These are phyloP conservation scores for Sphyrna mokarran DNA, from an alignment of 2,113 vertebrate genomes.

Conservation along the genomic window DNA sequence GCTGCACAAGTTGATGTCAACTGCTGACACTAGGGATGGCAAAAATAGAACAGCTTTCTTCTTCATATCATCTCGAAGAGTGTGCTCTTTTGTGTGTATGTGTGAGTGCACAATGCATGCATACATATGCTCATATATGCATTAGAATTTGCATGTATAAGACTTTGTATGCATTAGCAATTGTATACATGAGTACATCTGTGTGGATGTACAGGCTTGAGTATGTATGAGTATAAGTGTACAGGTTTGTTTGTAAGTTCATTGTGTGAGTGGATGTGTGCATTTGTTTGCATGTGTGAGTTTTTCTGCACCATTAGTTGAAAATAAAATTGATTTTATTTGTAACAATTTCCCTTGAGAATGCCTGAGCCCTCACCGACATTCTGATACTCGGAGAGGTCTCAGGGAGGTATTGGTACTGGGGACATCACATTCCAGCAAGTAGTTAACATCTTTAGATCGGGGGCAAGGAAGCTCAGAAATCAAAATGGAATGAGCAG, in stretches of 20 bases:
- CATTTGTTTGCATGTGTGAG: not conserved
- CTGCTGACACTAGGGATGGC: not conserved
- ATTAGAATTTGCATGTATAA: not conserved
- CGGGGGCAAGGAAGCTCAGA: not conserved
- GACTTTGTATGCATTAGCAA: not conserved
- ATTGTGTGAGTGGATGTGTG: not conserved
- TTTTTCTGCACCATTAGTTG: not conserved
- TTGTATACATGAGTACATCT: not conserved
- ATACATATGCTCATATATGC: not conserved
- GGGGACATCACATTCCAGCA: not conserved
- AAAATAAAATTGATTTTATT: not conserved
- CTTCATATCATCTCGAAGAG: not conserved
- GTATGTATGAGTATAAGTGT: not conserved
- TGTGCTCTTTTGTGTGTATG: not conserved
- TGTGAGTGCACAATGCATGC: no score
- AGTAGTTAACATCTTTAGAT: not conserved
- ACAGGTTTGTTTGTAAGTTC: not conserved
- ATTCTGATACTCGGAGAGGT: not conserved
- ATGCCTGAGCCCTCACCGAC: not conserved
- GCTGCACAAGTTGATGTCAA: not conserved
- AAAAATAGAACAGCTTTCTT: not conserved
- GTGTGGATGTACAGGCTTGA: no score
- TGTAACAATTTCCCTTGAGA: not conserved
- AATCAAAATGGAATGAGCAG: not conserved
- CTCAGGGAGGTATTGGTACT: not conserved